Evolutionary conservation across 1,140 invertebrate species (phyloP).

Genomic region (Papilio polytes): DNA sequence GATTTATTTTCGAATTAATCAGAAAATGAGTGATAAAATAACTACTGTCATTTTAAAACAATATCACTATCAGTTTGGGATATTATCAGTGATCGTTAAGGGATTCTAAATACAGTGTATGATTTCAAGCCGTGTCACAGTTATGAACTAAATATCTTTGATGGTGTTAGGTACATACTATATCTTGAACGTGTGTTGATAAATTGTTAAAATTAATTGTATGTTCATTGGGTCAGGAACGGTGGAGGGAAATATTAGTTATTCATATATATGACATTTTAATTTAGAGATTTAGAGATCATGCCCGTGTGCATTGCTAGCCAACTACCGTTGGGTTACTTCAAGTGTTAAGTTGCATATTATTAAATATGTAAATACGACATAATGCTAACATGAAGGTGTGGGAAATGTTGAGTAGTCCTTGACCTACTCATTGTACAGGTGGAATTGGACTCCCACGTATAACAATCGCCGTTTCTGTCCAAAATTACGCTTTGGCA

Average conservation of each 20-base stretch:
- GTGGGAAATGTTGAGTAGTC: slow-evolving; percentile 56
- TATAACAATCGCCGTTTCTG: slow-evolving; percentile 54
- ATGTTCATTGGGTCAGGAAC: background rate
- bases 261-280: background rate
- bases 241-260: background rate
- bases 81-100: background rate
- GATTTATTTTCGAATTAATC: background rate
- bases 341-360: slow-evolving; percentile 28
- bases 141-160: background rate
- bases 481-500: slow-evolving; percentile 42
- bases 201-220: background rate
- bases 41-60: background rate
- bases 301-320: background rate
- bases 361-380: slow-evolving; percentile 45
- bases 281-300: background rate
- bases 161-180: background rate
- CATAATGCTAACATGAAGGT: slow-evolving; percentile 43
- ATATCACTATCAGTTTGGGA: background rate
- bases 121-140: background rate
- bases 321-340: background rate
- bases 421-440: slow-evolving; percentile 56
- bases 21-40: background rate
- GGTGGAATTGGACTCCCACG: slow-evolving; percentile 53
- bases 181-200: background rate
- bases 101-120: background rate